phyloP scores from a whole-genome alignment of 2,888 invertebrate genomes.

The Biston betularia region DNA sequence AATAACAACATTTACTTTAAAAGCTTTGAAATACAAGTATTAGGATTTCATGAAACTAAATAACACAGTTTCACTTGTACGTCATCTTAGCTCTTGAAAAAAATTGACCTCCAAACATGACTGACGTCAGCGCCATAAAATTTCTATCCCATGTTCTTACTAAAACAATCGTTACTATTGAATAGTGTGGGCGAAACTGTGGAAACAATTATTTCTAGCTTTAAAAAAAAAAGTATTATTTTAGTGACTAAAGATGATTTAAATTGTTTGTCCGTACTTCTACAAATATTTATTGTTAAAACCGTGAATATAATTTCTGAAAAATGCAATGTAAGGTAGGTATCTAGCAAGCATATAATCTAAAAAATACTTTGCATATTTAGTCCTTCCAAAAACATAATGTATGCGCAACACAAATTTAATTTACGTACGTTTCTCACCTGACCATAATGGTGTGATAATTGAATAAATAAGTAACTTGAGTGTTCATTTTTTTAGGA shows the following conservation, averaged over 20 bases:
- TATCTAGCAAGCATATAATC: background rate
- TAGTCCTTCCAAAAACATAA: slow-evolving; percentile 1
- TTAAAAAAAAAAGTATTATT: too few relatives aligned
- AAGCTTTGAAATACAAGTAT: slow-evolving; percentile 1
- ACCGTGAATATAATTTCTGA: background rate
- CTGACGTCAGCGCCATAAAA: too few relatives aligned
- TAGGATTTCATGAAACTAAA: background rate
- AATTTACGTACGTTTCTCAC: slow-evolving; percentile 22
- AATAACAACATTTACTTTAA: slow-evolving; percentile 16
- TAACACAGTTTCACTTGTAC: too few relatives aligned
- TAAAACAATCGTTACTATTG: too few relatives aligned
- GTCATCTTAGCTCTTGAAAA: too few relatives aligned
- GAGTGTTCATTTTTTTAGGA: slow-evolving; percentile 8
- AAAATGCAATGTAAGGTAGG: too few relatives aligned
- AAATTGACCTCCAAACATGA: too few relatives aligned
- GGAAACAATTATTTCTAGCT: too few relatives aligned
- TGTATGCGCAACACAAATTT: slow-evolving; percentile 1
- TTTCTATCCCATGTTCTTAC: too few relatives aligned
- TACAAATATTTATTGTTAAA: too few relatives aligned
- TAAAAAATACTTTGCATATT: background rate
- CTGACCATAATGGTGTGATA: slow-evolving; percentile 14
- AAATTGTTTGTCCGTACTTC: background rate
- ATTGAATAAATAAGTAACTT: slow-evolving; percentile 10
- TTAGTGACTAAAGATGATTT: background rate
- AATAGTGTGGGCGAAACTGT: too few relatives aligned